Base-by-base conservation (phyloP, 2,113 vertebrate species). In the Psilopsiagon aurifrons region DNA sequence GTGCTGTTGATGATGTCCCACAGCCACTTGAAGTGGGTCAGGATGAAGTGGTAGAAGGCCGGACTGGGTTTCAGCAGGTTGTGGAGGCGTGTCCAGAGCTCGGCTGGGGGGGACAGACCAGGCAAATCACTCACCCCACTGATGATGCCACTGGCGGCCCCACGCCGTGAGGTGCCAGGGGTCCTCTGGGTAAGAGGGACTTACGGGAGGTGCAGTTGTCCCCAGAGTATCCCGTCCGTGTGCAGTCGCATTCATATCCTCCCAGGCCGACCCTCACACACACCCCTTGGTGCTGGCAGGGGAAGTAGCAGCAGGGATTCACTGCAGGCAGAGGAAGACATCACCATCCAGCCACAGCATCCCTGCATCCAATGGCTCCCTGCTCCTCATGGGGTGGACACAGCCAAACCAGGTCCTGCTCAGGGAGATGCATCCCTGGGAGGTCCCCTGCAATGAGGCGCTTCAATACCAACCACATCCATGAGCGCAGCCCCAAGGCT, bases 241-340 rank as follows among this genome's bases (percentile, higher is more conserved):
- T 99, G 96, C 99, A 99, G 97, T 99, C 99, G 8, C 99, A 99
- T 73, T 98, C 97, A 47, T 99, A 99, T 20, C 67, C 24, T 15
- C 97, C 95, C 37, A 92, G 55, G 44, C 98, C 98, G 3, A 98
- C 98, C 70, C 98, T 98, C 88, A 99, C 93, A 29, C 99, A 99
- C 83, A 99, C 88, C 2, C 99, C 99, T 85, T 97, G 97, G 98
- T 99, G 97, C 96, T 99, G 98, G 89, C 99, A 99, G 1, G 99
- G 99, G 87, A 98, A 99, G 95, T 97, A 98, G 95, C 99, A 99
- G n/a, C 99, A 99, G 22, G 99, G 99, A 70, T 99, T 99, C 96
- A 98, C 99, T 99, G 98, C 5, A 2, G 82, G 22, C 62, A 55
- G 47, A 85, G 81, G 74, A 16, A 80, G 11, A 29, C 0, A 6